phyloP scores from a whole-genome alignment of 2,888 invertebrate species.

The Eupeodes luniger region DNA sequence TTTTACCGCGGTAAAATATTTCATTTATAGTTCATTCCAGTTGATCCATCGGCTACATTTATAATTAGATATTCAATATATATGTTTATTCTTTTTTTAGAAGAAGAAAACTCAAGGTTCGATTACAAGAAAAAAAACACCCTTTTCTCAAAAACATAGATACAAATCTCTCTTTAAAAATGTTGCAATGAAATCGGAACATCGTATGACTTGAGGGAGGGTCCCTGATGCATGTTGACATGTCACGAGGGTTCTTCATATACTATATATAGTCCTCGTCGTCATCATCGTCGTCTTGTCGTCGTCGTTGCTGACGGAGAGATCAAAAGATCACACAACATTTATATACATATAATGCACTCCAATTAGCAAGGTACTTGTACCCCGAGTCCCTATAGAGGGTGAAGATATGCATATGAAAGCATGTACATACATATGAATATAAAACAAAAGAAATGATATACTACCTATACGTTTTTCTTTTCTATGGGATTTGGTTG shows the following conservation, averaged over 20 bases:
- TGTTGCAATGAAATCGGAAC: slow-evolving; percentile 47
- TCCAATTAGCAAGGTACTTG: slow-evolving; percentile 71
- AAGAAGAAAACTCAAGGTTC: background rate
- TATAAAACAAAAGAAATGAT: slow-evolving; percentile 27
- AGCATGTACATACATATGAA: background rate
- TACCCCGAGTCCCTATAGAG: background rate
- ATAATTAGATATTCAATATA: too few relatives aligned
- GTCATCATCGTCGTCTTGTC: background rate
- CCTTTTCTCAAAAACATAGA: background rate
- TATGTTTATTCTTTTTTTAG: too few relatives aligned
- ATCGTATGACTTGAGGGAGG: slow-evolving; percentile 32
- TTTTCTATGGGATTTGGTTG: background rate
- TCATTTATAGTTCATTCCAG: too few relatives aligned
- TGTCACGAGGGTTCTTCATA: slow-evolving; percentile 61
- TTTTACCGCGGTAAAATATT: too few relatives aligned
- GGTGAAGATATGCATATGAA: too few relatives aligned
- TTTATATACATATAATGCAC: slow-evolving; percentile 42
- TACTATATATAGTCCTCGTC: background rate
- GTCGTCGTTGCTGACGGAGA: slow-evolving; percentile 26
- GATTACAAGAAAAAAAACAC: background rate
- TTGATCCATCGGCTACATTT: too few relatives aligned
- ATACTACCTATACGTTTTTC: background rate
- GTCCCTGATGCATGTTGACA: slow-evolving; percentile 43
- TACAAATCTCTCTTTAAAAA: background rate
- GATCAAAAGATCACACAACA: slow-evolving; percentile 68